These are phyloP conservation scores for Hydrolagus colliei DNA, from an alignment of 2,797 vertebrate species.

Conservation along the genomic window DNA sequence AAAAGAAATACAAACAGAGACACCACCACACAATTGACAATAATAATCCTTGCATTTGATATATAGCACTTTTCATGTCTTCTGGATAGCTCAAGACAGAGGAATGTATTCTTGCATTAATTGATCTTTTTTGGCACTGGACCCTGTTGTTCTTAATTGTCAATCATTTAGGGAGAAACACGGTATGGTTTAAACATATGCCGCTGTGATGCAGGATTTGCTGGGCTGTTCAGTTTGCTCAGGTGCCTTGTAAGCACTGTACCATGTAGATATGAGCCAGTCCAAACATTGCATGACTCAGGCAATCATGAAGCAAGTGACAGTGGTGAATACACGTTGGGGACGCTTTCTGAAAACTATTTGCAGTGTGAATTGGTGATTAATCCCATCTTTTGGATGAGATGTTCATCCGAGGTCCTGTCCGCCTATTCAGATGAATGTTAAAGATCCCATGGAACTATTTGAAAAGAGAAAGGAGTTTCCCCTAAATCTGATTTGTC, in stretches of 20 bases:
- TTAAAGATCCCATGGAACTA: too few species aligned
- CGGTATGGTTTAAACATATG: background rate
- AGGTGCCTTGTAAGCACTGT: slow-evolving; percentile 3
- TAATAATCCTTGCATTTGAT: too few species aligned
- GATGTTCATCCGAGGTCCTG: too few species aligned
- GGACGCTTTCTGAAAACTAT: slow-evolving; percentile 1
- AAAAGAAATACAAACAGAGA: background rate
- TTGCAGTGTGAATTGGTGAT: background rate
- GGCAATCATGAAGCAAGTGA: background rate
- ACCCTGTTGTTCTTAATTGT: background rate
- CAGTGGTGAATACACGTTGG: background rate
- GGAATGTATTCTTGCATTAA: background rate
- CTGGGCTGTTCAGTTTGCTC: slow-evolving; percentile 16
- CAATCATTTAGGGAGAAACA: slow-evolving; percentile 16
- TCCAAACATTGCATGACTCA: background rate
- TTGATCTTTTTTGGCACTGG: slow-evolving; percentile 23
- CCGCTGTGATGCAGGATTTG: background rate
- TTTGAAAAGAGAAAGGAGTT: too few species aligned
- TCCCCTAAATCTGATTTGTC: too few species aligned
- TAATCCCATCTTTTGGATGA: background rate
- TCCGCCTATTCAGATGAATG: too few species aligned
- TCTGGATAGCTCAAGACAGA: background rate
- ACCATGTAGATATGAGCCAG: background rate
- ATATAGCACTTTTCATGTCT: too few species aligned
- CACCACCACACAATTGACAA: background rate